Evolutionary conservation across 1,140 invertebrate genomes (phyloP), one percentile per base, ranked within the genome.

Genomic region (Antheraea mylitta): DNA sequence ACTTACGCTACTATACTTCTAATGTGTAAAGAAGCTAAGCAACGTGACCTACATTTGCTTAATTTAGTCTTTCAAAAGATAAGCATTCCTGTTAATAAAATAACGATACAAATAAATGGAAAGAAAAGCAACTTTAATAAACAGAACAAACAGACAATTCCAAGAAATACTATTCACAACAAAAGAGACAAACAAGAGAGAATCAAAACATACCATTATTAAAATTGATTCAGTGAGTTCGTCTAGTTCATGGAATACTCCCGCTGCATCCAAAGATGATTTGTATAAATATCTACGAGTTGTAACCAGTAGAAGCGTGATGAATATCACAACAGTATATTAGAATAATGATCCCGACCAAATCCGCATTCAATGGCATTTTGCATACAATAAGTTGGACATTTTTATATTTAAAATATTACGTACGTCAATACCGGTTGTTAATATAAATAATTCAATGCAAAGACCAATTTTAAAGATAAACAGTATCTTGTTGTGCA

Each of bases 361-460:
- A 85, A 86, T 87, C 88, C 81, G 89, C 82, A 88, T 91, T 91
- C 88, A 91, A 91, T 30, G 84, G 87, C 82, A 87, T 91, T 91
- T 91, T 91, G 89, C 89, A 90, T 91, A 91, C 89, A 91, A 90
- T 91, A 91, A 89, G 86, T 83, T 86, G 81, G 87, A 91, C 89
- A 87, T 85, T 90, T 92, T 90, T 90, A 92, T 92, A 92, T 90
- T 65, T 92, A 92, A 92, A 90, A 89, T 92, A 92, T 90, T 84
- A 86, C 84, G 75, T 89, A 89, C 83, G 86, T 91, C 89, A 90
- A 82, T 85, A 76, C 83, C 82, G 86, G 87, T 89, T 87, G 86
- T 82, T 85, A 79, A 89, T 82, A 91, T 91, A 91, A 91, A 91
- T 91, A 89, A 91, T 91, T 91, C 89, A 91, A 88, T 85, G 83